Conservation (phyloP, 2,888 invertebrate species). For the Chloromyia formosa region DNA sequence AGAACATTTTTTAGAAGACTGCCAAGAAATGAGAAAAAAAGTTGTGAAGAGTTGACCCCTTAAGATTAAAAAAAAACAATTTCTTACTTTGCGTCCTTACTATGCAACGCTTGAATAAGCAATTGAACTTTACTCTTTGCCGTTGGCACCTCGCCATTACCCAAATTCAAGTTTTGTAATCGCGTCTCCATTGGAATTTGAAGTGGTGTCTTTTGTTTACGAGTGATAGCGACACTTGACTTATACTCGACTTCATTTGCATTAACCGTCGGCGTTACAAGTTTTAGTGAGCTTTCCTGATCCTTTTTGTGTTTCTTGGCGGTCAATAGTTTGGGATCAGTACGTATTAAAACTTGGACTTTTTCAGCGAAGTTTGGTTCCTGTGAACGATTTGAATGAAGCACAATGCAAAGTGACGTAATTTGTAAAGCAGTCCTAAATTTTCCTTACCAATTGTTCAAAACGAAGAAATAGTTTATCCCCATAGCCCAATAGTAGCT, state of each 20-base stretch:
- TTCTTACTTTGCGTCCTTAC: constrained; percentile 76
- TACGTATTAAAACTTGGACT: constrained; percentile 64
- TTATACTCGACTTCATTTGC: constrained; percentile 58
- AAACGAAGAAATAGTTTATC: constrained; percentile 68
- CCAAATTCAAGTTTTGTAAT: constrained; percentile 79
- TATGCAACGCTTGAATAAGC: constrained; percentile 85
- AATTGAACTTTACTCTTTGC: constrained; percentile 81
- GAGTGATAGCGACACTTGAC: constrained; percentile 53
- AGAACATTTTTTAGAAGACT: constrained; percentile 79
- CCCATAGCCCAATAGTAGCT: constrained; percentile 70
- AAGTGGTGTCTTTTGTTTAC: constrained; percentile 56
- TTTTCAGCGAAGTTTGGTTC: constrained; percentile 66
- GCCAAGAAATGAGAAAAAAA: constrained; percentile 45
- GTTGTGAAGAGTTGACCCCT: too few species aligned
- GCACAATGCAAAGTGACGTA: not conserved
- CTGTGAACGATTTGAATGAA: constrained; percentile 56
- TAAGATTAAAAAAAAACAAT: too few species aligned
- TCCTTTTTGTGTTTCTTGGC: constrained; percentile 52
- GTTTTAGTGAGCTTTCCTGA: constrained; percentile 53
- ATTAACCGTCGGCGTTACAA: constrained; percentile 56
- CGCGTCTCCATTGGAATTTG: constrained; percentile 80
- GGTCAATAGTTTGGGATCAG: constrained; percentile 56
- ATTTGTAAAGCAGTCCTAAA: not conserved
- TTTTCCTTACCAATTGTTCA: constrained; percentile 67
- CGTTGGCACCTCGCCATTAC: constrained; percentile 65